These are phyloP conservation scores for Addax nasomaculatus DNA, from an alignment of 2,113 vertebrate genomes.

Conservation along the genomic window DNA sequence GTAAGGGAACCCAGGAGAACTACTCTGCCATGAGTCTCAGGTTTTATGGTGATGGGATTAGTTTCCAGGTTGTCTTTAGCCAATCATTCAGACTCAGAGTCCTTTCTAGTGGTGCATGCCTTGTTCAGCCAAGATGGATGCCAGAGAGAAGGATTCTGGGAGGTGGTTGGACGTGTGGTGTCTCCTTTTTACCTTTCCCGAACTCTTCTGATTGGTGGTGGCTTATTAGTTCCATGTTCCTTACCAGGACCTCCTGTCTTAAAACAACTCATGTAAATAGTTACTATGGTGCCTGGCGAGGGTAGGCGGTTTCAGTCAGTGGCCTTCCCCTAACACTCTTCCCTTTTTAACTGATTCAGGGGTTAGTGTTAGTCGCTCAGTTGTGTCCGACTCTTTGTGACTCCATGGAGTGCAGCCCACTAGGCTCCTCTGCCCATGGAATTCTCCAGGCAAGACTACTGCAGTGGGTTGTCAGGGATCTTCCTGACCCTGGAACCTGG, in stretches of 20 bases:
- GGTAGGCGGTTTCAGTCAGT: neutral
- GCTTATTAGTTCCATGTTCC: neutral
- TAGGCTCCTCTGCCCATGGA: neutral
- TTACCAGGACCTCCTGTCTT: neutral
- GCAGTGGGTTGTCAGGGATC: neutral
- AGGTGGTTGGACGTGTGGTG: neutral
- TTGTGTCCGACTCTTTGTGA: neutral
- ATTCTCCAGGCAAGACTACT: neutral
- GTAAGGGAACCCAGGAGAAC: neutral
- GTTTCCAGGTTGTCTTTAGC: neutral
- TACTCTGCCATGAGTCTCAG: neutral
- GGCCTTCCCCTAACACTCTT: neutral
- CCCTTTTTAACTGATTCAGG: neutral
- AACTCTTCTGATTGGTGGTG: neutral
- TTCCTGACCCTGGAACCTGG: neutral
- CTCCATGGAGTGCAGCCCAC: neutral
- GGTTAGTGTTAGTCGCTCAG: neutral
- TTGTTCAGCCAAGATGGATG: neutral
- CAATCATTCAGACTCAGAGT: neutral
- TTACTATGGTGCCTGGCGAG: neutral
- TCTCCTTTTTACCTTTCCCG: neutral
- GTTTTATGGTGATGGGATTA: neutral
- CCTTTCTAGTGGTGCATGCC: neutral
- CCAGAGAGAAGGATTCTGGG: neutral
- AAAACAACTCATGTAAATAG: neutral